A percentile compares a stretch with the other conserved stretches of the same genome.
These are phyloP conservation scores for Platyrinchus mystaceus DNA, from an alignment of 2,797 vertebrate species.

Conservation along the genomic window DNA sequence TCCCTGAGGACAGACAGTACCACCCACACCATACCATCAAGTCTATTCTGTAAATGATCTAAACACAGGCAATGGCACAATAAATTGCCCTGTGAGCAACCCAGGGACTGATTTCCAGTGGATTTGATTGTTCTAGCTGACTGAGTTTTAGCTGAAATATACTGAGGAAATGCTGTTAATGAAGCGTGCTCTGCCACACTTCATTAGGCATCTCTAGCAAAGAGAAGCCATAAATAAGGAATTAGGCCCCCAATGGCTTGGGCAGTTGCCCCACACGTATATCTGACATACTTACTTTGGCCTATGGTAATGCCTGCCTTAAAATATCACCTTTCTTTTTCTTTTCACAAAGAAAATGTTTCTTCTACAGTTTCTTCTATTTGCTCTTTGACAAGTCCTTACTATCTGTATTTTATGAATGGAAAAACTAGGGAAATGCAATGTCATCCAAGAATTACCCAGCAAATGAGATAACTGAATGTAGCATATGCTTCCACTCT, in stretches of 20 bases:
- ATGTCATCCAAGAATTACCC: not conserved
- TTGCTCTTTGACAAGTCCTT: not conserved
- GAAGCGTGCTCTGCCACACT: not conserved
- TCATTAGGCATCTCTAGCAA: not conserved
- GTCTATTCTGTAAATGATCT: not conserved
- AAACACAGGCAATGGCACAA: not conserved
- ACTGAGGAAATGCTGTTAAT: not conserved
- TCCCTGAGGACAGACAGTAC: not conserved
- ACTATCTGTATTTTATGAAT: not conserved
- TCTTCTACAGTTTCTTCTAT: not conserved
- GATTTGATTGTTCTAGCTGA: not conserved
- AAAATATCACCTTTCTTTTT: not conserved
- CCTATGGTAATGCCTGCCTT: not conserved
- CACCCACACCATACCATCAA: not conserved
- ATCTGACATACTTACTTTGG: not conserved
- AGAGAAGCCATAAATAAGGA: not conserved
- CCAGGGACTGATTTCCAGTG: not conserved
- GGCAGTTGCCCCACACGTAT: accelerated
- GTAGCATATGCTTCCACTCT: not conserved
- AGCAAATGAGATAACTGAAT: not conserved
- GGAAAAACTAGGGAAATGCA: not conserved
- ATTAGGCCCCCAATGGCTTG: not conserved
- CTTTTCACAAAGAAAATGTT: not conserved
- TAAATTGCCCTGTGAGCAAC: not conserved
- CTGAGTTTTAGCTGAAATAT: not conserved